Conservation (phyloP, 2,888 invertebrate species). For the Heliconius cydno region DNA sequence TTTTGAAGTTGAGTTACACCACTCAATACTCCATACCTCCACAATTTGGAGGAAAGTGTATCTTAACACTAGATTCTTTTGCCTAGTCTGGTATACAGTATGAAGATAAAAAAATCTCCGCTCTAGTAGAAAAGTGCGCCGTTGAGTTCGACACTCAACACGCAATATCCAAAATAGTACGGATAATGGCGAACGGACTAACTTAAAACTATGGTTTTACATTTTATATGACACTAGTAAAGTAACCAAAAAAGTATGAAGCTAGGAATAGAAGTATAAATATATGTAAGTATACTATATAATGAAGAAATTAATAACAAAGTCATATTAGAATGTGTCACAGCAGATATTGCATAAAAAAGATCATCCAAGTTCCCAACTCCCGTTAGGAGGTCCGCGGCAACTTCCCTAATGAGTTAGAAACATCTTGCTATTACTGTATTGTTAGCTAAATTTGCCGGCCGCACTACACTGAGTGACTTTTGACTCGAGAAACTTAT, state of each 20-base stretch:
- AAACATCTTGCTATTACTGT: conserved; percentile 34
- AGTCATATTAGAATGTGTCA: not conserved
- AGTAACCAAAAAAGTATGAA: too few relatives aligned
- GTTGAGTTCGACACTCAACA: too few relatives aligned
- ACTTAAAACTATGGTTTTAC: too few relatives aligned
- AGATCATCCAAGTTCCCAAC: conserved; percentile 29
- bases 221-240: too few relatives aligned
- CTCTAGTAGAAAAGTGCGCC: too few relatives aligned
- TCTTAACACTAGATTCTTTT: too few relatives aligned
- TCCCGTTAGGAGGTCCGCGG: conserved; percentile 29
- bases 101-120: too few relatives aligned
- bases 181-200: not conserved
- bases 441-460: conserved; percentile 30
- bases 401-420: conserved; percentile 42
- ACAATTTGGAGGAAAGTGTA: too few relatives aligned
- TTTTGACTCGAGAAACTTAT: conserved; percentile 11
- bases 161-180: not conserved
- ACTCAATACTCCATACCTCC: too few relatives aligned
- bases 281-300: not conserved
- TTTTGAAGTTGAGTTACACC: too few relatives aligned
- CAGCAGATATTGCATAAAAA: conserved; percentile 15
- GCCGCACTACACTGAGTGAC: conserved; percentile 10
- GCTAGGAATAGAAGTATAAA: not conserved
- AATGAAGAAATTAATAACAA: not conserved
- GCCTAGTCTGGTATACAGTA: too few relatives aligned